Base-by-base conservation (phyloP, 2,888 invertebrate genomes). In the Campopleginae sp. region DNA sequence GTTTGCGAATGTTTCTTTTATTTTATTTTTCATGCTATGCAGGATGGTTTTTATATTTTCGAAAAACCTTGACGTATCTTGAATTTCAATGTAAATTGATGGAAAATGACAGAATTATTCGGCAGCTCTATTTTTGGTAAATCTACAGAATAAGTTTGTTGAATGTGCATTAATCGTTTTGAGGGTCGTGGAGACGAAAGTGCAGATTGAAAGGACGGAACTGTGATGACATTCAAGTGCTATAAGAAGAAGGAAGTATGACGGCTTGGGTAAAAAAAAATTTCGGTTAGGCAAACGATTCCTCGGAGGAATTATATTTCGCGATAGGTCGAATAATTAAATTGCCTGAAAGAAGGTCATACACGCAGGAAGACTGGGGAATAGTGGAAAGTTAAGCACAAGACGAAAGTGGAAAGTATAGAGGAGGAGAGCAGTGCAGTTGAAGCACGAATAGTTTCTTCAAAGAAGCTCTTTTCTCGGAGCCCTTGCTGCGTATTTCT, bases 381-480 rank as follows among this genome's bases (percentile, higher is more conserved):
- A 23, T 31, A 48, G 12, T 17, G 12, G 14, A n/a, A 72, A 31
- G 14, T 72, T 38, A 17, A 48, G 14, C n/a, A 48, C 33, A 42
- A 51, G 46, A 75, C 5, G 51, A n/a, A 63, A 75, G 61, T 46
- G 58, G 19, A 65, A 48, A 51, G 65, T 27, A 8, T 33, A 27
- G 14, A 14, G 2, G 48, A 42, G 42, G 66, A 31, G 17, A 51
- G 77, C 54, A 33, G 65, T 42, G 63, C 14, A 65, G 44, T 14
- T 12, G 46, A 75, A 68, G 38, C 33, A 27, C 19, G 58, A 54
- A 27, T 31, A 42, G 54, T 51, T 51, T 33, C 27, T 66, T 65
- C 72, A 76, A 68, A 77, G 80, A 44, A n/a, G n/a, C n/a, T 51
- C 66, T 77, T 71, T 54, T 71, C 31, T 83, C 70, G 14, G 17